Percentiles rank a stretch among this genome's conserved stretches.
Evolutionary conservation across 2,113 vertebrate species (phyloP).

Genomic region (Cairina moschata): DNA sequence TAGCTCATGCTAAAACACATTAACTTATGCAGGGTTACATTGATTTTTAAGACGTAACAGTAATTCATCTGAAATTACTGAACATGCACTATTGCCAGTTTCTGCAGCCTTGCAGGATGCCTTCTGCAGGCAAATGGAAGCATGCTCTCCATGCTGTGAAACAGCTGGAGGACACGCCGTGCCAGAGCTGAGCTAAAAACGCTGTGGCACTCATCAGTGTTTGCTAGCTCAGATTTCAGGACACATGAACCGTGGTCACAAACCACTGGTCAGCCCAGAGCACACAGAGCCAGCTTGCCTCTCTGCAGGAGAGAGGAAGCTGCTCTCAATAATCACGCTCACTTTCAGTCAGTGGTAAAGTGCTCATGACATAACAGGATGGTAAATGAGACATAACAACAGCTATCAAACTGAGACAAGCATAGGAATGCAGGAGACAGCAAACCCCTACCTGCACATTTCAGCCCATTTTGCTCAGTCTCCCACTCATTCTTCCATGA

Average conservation of each 20-base stretch:
- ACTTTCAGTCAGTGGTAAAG: not conserved
- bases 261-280: not conserved
- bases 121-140: not conserved
- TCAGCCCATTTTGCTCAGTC: not conserved
- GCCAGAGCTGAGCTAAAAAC: accelerated
- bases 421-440: not conserved
- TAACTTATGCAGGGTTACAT: not conserved
- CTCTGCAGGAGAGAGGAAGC: not conserved
- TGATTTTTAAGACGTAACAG: not conserved
- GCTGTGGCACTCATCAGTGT: accelerated
- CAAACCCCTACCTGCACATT: not conserved
- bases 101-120: not conserved
- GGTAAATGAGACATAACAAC: not conserved
- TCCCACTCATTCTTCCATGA: not conserved
- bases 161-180: accelerated
- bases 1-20: not conserved
- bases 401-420: not conserved
- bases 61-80: not conserved
- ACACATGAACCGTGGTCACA: accelerated
- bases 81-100: not conserved
- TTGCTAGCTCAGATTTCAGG: accelerated
- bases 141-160: not conserved
- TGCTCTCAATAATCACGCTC: not conserved
- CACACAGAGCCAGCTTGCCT: not conserved
- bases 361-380: not conserved